Conservation (phyloP, 2,888 invertebrate genomes). For the Erynnis tages region DNA sequence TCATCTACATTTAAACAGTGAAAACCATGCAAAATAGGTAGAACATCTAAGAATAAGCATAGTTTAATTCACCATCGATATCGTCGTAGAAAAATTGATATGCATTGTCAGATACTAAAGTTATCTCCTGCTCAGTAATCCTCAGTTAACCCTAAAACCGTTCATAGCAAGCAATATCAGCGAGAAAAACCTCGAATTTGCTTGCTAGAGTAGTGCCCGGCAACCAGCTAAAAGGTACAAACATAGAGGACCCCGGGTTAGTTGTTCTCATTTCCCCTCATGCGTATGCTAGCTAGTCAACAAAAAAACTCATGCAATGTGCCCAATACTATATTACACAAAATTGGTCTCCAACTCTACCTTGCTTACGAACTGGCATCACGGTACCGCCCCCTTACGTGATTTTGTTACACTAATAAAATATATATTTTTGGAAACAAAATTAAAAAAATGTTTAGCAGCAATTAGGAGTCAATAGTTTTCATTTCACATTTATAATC, state of each 20-base stretch:
- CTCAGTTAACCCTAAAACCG: no score
- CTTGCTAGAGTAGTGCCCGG: slow-evolving; percentile 1
- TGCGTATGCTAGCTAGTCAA: slow-evolving; percentile 11
- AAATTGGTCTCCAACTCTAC: slow-evolving; percentile 62
- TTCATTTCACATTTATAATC: slow-evolving; percentile 70
- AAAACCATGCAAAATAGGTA: no score
- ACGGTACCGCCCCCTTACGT: slow-evolving; percentile 78
- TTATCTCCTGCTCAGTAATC: no score
- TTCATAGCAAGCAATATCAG: neutral
- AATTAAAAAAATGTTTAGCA: slow-evolving; percentile 61
- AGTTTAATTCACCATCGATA: no score
- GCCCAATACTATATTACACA: slow-evolving; percentile 32
- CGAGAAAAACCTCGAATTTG: neutral
- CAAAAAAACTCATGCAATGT: slow-evolving; percentile 27
- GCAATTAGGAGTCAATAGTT: slow-evolving; percentile 43
- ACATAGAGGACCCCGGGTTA: slow-evolving; percentile 1
- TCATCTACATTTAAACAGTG: no score
- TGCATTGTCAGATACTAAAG: no score
- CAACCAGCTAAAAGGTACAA: slow-evolving; percentile 4
- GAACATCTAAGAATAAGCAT: no score
- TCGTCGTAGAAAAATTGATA: no score
- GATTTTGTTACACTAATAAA: slow-evolving; percentile 66
- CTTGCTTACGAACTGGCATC: slow-evolving; percentile 90
- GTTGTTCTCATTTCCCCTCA: neutral
- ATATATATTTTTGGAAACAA: slow-evolving; percentile 55